Base-by-base conservation (phyloP, 1,140 invertebrate species). In the Drosophila lacteicornis region DNA sequence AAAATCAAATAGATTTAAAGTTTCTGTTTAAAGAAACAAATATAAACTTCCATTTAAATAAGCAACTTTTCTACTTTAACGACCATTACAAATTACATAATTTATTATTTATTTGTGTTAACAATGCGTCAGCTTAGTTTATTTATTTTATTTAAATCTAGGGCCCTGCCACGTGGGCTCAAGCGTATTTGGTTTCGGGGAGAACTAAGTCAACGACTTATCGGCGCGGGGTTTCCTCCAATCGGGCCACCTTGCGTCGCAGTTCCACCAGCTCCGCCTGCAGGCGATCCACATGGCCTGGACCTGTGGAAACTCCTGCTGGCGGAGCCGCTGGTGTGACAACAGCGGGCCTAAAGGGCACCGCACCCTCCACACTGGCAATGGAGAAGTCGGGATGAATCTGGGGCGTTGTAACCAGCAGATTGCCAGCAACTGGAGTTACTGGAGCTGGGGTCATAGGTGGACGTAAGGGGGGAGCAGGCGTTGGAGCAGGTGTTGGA, bases 331-430 rank as follows among this genome's bases (percentile, higher is more conserved):
- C 17, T 25, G 38, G 2, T 3, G 57, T 13, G 4, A 15, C 25
- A 1, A 27, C 6, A 4, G 13, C 17, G 13, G 13, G 17, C 15
- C 19, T 36, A 27, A 51, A 33, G 17, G 13, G 30, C 11, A 25
- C 57, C 22, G 78, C 59, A 7, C 85, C 85, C 40, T 78, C 85
- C 0, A 88, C 85, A 38, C 79, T 90, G 50, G 86, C 78, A 57
- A 88, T 88, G 42, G 57, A 81, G 27, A 88, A 65, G 38, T 82
- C 61, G 5, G 86, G 86, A 75, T 88, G 85, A 22, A 84, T 80
- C 36, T 84, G 84, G 1, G 80, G 84, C 13, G 84, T 84, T 12
- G 85, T 79, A 2, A 87, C 80, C 11, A 67, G 19, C 2, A 7
- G 42, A 13, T 13, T 61, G 61, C 15, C 46, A 11, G 42, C 13